Conservation (phyloP, 2,797 vertebrate species). For the Hypotaenidia philippensis region DNA sequence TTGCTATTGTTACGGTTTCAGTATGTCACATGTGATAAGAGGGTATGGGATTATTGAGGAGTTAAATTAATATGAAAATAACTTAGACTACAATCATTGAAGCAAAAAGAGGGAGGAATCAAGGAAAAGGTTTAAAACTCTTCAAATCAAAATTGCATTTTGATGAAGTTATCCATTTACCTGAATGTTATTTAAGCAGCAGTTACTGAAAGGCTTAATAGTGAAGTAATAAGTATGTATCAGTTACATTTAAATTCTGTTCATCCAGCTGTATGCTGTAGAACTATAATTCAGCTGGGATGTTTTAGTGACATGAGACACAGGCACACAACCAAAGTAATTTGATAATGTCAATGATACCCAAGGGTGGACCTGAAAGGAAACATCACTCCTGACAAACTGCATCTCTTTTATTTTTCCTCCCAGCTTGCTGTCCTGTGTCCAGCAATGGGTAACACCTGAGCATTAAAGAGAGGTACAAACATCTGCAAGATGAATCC, state of each 20-base stretch:
- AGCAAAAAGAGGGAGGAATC: neutral
- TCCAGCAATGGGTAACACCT: neutral
- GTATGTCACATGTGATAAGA: neutral
- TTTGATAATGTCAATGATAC: neutral
- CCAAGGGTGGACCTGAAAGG: neutral
- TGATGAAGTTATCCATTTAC: neutral
- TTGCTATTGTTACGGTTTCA: neutral
- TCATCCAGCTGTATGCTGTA: neutral
- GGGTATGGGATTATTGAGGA: neutral
- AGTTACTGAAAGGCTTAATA: neutral
- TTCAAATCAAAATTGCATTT: neutral
- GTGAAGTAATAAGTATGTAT: neutral
- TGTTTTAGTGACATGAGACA: neutral
- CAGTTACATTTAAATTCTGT: neutral
- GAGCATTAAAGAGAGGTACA: neutral
- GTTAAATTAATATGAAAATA: neutral
- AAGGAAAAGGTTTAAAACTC: neutral
- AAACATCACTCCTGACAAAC: neutral
- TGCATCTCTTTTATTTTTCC: neutral
- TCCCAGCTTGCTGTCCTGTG: rapidly evolving
- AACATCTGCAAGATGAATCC: neutral
- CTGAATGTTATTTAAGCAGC: neutral
- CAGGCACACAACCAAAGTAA: neutral
- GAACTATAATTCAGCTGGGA: neutral
- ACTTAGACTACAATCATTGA: neutral